These are phyloP conservation scores for Ramazzottius varieornatus DNA, from an alignment of 2,888 invertebrate genomes.

Conservation along the genomic window DNA sequence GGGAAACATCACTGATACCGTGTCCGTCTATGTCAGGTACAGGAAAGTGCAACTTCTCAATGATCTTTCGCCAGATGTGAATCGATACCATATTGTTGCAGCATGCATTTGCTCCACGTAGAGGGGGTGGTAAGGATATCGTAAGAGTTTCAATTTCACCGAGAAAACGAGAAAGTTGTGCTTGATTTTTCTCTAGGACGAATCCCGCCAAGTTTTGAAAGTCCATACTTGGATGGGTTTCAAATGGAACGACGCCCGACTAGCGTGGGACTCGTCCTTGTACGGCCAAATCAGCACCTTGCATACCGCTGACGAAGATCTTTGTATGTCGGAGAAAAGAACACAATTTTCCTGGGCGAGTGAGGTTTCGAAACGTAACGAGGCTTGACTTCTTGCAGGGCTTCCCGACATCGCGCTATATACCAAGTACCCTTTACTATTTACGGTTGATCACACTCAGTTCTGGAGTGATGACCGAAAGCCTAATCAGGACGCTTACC, in stretches of 20 bases:
- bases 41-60: too few relatives aligned
- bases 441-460: too few relatives aligned
- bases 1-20: background rate
- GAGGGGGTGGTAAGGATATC: background rate
- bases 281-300: background rate
- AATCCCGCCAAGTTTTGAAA: background rate
- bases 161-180: background rate
- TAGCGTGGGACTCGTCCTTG: background rate
- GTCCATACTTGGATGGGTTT: background rate
- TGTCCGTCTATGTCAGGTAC: slow-evolving; percentile 1
- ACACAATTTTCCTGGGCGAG: too few relatives aligned
- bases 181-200: background rate
- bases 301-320: slow-evolving; percentile 1
- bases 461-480: too few relatives aligned
- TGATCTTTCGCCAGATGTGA: too few relatives aligned
- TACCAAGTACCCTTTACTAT: background rate
- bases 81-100: too few relatives aligned
- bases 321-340: too few relatives aligned
- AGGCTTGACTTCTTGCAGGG: too few relatives aligned
- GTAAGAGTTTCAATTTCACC: background rate
- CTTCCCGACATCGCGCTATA: background rate
- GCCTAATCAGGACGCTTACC: background rate
- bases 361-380: too few relatives aligned
- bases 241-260: background rate
- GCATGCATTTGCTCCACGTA: background rate